phyloP scores from a whole-genome alignment of 35 echinoderm and acorn worm species.

The Patiria miniata region DNA sequence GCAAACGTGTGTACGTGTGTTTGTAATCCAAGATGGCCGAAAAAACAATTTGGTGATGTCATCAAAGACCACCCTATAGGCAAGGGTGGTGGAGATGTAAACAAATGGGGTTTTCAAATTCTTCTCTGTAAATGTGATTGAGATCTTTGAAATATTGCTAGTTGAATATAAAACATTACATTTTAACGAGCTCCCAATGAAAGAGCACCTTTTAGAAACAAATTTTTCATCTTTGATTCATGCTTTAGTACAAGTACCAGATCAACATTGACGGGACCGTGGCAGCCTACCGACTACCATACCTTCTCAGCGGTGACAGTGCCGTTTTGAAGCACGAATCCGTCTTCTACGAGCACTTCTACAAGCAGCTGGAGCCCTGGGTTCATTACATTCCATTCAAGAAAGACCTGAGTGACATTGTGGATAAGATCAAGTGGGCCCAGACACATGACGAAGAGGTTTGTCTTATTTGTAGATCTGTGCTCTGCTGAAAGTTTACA shows the following conservation, averaged over 20 bases:
- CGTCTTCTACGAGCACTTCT: slow-evolving; percentile 96
- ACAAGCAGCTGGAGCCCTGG: slow-evolving; percentile 76
- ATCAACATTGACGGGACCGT: slow-evolving; percentile 97
- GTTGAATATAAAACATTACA: too few species aligned
- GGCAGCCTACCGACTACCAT: slow-evolving; percentile 92
- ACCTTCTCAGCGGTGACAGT: slow-evolving; percentile 85
- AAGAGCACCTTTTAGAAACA: too few species aligned
- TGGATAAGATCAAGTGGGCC: slow-evolving; percentile 90
- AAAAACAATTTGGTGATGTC: too few species aligned
- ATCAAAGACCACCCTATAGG: too few species aligned
- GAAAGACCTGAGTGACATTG: slow-evolving; percentile 68
- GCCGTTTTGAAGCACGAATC: slow-evolving; percentile 94
- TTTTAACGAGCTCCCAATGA: too few species aligned
- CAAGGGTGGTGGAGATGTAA: too few species aligned
- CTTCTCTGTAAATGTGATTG: too few species aligned
- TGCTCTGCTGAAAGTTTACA: background rate
- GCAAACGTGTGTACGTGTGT: too few species aligned
- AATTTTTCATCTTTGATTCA: background rate
- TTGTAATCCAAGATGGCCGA: too few species aligned
- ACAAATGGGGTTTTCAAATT: too few species aligned
- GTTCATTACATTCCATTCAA: slow-evolving; percentile 93
- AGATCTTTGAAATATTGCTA: too few species aligned
- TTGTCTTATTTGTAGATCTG: too few species aligned
- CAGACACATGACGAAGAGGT: slow-evolving; percentile 87
- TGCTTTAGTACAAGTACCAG: slow-evolving; percentile 90